Evolutionary conservation across 1,140 invertebrate species (phyloP), one percentile per base, ranked within the genome.

Genomic region (Pseudomyrmex cubaensis): DNA sequence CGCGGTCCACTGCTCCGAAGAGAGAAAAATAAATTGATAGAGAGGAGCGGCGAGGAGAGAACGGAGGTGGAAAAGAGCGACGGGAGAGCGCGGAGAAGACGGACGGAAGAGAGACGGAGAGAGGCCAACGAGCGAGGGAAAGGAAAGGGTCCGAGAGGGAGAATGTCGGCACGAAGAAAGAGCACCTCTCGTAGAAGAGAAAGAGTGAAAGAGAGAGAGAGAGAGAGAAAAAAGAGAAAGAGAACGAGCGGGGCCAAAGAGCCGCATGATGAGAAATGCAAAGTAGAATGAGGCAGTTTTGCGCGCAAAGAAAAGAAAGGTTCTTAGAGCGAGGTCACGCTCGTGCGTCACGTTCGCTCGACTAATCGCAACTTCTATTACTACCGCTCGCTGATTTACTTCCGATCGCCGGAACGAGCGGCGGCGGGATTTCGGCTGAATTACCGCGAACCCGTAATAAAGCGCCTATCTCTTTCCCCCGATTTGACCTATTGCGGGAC

Each of bases 11-110:
- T 93, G 94, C 92, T 92, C 90, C 84, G 90, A 90, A 92, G 90
- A 93, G 91, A 93, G 91, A 92, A 92, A 94, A 94, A 93, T 94
- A 94, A 93, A 94, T 94, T 93, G 93, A 94, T 93, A 93, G 93
- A 89, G 92, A 86, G 83, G 75, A 72, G 73, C 56, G 17, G 85
- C 74, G 52, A n/a, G 59, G 76, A 70, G 80, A 50, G 50, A 15
- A 48, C 12, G 66, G 44, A 15, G 66, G 52, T 64, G 83, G 72
- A 76, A 63, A 67, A 46, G 12, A 52, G 56, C 22, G 77, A 69
- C 5, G 54, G 52, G 20, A 44, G 62, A 48, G 59, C 52, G 48
- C 22, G n/a, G 64, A 62, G 35, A 17, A 17, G 17, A 17, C n/a
- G 52, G 67, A 78, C 35, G 67, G 63, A 66, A 61, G 74, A 48